phyloP scores from a whole-genome alignment of 2,888 invertebrate species.

The Tetramorium bicarinatum region DNA sequence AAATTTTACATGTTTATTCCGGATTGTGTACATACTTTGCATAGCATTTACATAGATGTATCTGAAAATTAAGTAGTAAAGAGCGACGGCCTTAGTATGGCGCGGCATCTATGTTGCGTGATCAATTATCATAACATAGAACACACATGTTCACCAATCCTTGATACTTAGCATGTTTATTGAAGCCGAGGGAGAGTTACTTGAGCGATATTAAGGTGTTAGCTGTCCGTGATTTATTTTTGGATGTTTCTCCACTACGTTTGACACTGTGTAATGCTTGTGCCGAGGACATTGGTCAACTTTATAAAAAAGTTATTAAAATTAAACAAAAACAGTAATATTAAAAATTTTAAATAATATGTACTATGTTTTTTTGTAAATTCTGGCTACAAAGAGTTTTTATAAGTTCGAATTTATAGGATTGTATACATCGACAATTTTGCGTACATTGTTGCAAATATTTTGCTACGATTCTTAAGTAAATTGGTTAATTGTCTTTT shows the following conservation, averaged over 20 bases:
- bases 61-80: slow-evolving; percentile 25
- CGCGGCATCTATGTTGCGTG: slow-evolving; percentile 1
- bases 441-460: neutral
- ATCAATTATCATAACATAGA: slow-evolving; percentile 48
- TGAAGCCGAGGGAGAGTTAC: slow-evolving; percentile 40
- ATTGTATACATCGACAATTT: neutral
- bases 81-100: neutral
- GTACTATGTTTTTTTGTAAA: neutral
- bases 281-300: neutral
- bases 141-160: slow-evolving; percentile 72
- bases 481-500: neutral
- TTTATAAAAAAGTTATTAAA: neutral
- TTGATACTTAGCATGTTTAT: slow-evolving; percentile 59
- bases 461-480: neutral
- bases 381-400: neutral
- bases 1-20: neutral
- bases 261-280: slow-evolving; percentile 46
- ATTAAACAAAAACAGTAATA: neutral
- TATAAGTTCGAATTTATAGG: neutral
- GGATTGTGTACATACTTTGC: slow-evolving; percentile 9
- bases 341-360: neutral
- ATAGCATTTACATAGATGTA: neutral
- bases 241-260: slow-evolving; percentile 46
- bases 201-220: slow-evolving; percentile 47
- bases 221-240: slow-evolving; percentile 68